phyloP scores from a whole-genome alignment of 2,888 invertebrate genomes.

The Watsonalla binaria region DNA sequence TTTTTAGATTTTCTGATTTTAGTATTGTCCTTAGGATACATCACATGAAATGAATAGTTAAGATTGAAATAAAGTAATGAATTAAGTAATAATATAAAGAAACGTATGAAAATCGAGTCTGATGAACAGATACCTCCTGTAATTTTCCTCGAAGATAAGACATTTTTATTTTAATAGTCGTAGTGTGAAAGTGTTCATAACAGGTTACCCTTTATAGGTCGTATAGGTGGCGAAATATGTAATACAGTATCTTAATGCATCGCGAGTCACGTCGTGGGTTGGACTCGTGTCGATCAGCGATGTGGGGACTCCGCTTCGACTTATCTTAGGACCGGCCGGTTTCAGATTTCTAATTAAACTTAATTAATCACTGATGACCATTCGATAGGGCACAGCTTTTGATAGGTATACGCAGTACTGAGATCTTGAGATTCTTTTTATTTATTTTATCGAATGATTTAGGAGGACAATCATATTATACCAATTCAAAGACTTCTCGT shows the following conservation, averaged over 20 bases:
- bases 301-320: constrained; percentile 17
- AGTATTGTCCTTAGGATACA: constrained; percentile 5
- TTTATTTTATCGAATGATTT: neutral
- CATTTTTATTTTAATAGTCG: constrained; percentile 11
- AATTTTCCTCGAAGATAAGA: neutral
- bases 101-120: too few relatives aligned
- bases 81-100: too few relatives aligned
- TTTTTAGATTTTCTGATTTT: constrained; percentile 10
- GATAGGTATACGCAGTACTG: constrained; percentile 2
- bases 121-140: too few relatives aligned
- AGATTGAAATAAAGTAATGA: too few relatives aligned
- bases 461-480: too few relatives aligned
- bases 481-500: too few relatives aligned
- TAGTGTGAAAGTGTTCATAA: constrained; percentile 12
- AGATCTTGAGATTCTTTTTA: neutral
- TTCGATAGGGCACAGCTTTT: constrained; percentile 28
- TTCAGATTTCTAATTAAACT: constrained; percentile 39
- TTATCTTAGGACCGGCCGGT: constrained; percentile 26
- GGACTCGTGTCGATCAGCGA: constrained; percentile 29
- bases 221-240: constrained; percentile 60
- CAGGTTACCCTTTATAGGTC: constrained; percentile 23
- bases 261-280: constrained; percentile 47
- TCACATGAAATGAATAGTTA: too few relatives aligned
- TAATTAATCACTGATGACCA: constrained; percentile 42
- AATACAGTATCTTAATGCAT: constrained; percentile 60